Evolutionary conservation across 2,797 vertebrate genomes (phyloP), one percentile per base, ranked within the genome.

Genomic region (Muscicapa striata): DNA sequence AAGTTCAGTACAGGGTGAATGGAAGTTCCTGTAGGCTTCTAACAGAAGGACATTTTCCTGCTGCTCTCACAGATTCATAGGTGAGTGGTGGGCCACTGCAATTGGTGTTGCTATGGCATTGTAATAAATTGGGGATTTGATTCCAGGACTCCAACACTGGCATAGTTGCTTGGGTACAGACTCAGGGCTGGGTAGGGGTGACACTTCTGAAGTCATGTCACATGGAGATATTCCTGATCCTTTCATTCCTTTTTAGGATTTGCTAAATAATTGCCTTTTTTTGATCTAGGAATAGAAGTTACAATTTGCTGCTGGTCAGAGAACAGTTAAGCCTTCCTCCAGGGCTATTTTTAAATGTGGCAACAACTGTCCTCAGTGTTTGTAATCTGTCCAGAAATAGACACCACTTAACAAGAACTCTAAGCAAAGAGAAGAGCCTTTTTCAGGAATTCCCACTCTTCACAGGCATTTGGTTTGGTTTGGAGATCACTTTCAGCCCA

Each of bases 261-360:
- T 81, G 15, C 51, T 43, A 43, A 78, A 69, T 90, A 83, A n/a
- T 59, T 93, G n/a, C 29, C 84, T 57, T 69, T 61, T 68, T 94
- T 92, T 94, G 89, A 92, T 81, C 80, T 90, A 77, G 75, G 95
- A 92, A 75, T 82, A 93, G 83, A 46, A 78, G 70, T 93, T 95
- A 80, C 29, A 89, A 8, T 83, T 87, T 90, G 87, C 75, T 92
- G 61, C 69, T 95, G 94, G 90, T 57, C 75, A 94, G 43, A 66
- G 88, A 97, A 97, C 96, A 87, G 96, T 96, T 95, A 95, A 96
- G 89, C 86, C 93, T 96, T 96, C 66, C 81, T 20, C 51, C 41
- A 52, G 67, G 87, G 49, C 93, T 97, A 97, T 98, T 97, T 97
- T 97, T 96, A 94, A 96, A 97, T 26, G 91, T 95, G 94, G 21